phyloP scores from a whole-genome alignment of 2,113 vertebrate genomes.

The Lontra canadensis region DNA sequence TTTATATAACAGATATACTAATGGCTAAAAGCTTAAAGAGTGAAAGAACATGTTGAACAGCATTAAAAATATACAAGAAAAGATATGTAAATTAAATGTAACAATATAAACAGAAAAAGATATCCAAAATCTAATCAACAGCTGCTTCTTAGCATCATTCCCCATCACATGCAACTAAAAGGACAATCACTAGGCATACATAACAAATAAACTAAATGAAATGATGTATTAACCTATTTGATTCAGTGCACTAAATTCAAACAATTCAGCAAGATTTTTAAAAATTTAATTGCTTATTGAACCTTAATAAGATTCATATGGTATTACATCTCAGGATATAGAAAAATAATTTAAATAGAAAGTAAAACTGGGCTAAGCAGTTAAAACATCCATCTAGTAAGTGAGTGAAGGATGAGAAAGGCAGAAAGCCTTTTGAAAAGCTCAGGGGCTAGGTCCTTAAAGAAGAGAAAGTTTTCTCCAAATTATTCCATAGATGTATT shows the following conservation, averaged over 20 bases:
- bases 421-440: constrained; percentile 20
- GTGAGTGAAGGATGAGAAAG: background rate
- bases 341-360: background rate
- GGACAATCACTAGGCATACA: background rate
- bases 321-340: background rate
- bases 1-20: background rate
- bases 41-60: background rate
- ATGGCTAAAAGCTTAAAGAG: background rate
- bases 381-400: constrained; percentile 1
- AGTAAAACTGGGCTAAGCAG: background rate
- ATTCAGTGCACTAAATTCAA: constrained; percentile 24
- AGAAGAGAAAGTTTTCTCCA: background rate
- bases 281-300: background rate
- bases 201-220: background rate
- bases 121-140: constrained; percentile 1
- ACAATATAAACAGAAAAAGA: constrained; percentile 37
- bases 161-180: background rate
- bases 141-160: background rate
- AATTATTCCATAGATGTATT: background rate
- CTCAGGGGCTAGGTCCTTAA: background rate
- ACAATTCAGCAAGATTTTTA: constrained; percentile 38
- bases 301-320: constrained; percentile 8
- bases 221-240: background rate
- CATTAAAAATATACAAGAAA: background rate
- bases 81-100: background rate